Conservation (phyloP, 1,140 invertebrate species). For the Lethrus apterus region DNA sequence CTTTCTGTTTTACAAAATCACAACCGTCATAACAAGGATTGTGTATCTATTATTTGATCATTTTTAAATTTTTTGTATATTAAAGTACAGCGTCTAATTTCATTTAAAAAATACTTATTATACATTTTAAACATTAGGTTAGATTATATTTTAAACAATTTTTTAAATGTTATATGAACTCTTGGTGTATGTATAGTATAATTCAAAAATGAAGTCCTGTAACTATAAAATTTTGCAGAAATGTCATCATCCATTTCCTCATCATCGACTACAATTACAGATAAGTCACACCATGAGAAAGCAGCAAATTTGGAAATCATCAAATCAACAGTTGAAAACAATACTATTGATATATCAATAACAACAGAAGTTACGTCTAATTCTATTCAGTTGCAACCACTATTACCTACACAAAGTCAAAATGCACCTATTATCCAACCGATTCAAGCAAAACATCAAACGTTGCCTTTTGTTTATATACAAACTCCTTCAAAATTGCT, state of each 20-base stretch:
- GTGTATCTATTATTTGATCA: constrained; percentile 1
- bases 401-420: constrained; percentile 17
- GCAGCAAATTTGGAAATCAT: constrained; percentile 8
- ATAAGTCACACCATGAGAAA: constrained; percentile 5
- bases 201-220: constrained; percentile 7
- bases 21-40: constrained; percentile 27
- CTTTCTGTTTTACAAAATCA: constrained; percentile 16
- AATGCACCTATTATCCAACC: constrained; percentile 13
- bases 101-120: not conserved
- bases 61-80: constrained; percentile 13
- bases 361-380: constrained; percentile 15
- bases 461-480: constrained; percentile 31
- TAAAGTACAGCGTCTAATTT: no score
- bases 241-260: constrained; percentile 27
- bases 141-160: not conserved
- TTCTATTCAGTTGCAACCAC: constrained; percentile 17
- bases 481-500: constrained; percentile 32
- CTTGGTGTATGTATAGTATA: constrained; percentile 9
- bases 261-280: not conserved
- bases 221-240: constrained; percentile 26
- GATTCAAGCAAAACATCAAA: constrained; percentile 18
- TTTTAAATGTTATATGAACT: constrained; percentile 3
- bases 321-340: constrained; percentile 23
- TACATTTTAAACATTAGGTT: not conserved
- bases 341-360: constrained; percentile 27